These are phyloP conservation scores for Malurus splendens DNA, from an alignment of 2,797 vertebrate species.

Conservation along the genomic window DNA sequence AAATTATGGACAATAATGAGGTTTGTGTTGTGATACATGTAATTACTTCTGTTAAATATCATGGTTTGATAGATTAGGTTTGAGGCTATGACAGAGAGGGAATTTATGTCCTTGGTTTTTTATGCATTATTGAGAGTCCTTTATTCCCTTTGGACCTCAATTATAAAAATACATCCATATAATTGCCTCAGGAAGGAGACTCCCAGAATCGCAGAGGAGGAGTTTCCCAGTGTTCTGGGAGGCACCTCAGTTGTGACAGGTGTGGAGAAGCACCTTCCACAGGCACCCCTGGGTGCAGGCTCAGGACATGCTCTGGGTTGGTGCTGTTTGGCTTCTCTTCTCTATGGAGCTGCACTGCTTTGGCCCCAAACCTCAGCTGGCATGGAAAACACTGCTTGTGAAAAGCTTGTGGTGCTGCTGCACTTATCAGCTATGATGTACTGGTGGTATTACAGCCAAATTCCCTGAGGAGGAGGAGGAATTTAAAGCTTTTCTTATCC, in stretches of 20 bases:
- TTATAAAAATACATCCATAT: slow-evolving; percentile 50
- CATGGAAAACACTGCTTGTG: not conserved
- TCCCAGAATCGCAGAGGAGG: not conserved
- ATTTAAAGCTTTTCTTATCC: not conserved
- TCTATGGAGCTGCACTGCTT: not conserved
- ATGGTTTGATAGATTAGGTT: slow-evolving; percentile 41
- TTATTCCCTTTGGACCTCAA: slow-evolving; percentile 47
- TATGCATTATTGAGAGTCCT: slow-evolving; percentile 29
- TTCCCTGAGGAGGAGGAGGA: not conserved
- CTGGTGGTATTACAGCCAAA: not conserved
- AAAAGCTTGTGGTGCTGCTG: not conserved
- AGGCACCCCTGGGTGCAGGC: not conserved
- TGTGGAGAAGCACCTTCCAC: not conserved
- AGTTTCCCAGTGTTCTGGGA: not conserved
- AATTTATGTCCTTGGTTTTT: slow-evolving; percentile 46
- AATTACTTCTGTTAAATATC: slow-evolving; percentile 57
- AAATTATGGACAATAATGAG: slow-evolving; percentile 49
- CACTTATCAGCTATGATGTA: not conserved
- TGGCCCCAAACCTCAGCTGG: not conserved
- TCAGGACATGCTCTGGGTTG: not conserved
- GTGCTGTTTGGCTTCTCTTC: not conserved
- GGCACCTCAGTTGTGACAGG: not conserved
- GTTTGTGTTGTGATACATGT: slow-evolving; percentile 29
- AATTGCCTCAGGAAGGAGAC: slow-evolving; percentile 25
- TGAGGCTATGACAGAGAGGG: slow-evolving; percentile 9